Conservation (phyloP, 1,140 invertebrate genomes). For the Trachymyrmex cornetzi region DNA sequence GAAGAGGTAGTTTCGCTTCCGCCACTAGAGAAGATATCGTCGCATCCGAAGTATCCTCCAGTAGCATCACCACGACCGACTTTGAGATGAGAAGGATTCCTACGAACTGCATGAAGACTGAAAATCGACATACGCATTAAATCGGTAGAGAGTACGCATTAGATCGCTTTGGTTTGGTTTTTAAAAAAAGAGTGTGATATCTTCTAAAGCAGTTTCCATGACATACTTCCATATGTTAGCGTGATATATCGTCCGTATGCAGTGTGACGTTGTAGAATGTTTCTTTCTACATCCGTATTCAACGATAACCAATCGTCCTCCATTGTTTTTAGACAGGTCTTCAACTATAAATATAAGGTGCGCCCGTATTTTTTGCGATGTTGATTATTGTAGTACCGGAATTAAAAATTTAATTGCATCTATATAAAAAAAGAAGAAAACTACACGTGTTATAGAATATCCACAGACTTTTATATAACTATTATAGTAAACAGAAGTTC, state of each 20-base stretch:
- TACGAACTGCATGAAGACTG: conserved; percentile 27
- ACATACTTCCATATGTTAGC: conserved; percentile 16
- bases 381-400: background rate
- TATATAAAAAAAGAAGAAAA: background rate
- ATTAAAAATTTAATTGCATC: background rate
- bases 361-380: background rate
- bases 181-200: background rate
- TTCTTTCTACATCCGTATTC: background rate
- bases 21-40: conserved; percentile 17
- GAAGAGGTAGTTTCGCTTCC: conserved; percentile 14
- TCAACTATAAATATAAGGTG: conserved; percentile 17
- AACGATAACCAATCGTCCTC: conserved; percentile 22
- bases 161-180: too few relatives aligned
- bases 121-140: background rate
- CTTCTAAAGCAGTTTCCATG: background rate
- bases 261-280: background rate
- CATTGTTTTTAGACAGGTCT: conserved; percentile 24
- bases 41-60: conserved; percentile 22
- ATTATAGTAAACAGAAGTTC: too few relatives aligned
- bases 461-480: too few relatives aligned
- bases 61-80: background rate
- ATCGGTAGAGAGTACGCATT: too few relatives aligned
- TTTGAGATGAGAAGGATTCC: conserved; percentile 34
- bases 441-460: background rate
- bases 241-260: conserved; percentile 11